A percentile compares a stretch with the other conserved stretches of the same genome.
These are phyloP conservation scores for Gallinago undulata DNA, from an alignment of 2,113 vertebrate species.

Conservation along the genomic window DNA sequence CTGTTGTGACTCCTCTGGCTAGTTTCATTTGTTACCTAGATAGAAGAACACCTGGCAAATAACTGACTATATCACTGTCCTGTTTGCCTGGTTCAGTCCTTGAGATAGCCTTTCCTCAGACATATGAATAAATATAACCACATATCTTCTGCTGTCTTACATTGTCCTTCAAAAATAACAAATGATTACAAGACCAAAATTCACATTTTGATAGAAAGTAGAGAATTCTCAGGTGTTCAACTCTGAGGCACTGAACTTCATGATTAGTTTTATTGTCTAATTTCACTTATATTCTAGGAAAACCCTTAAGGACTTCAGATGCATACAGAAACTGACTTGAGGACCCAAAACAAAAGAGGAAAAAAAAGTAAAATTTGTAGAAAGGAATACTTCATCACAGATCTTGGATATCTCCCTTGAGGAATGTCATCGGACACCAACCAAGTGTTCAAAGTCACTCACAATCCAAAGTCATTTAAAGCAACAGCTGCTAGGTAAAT, in stretches of 20 bases:
- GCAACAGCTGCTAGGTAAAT: background rate
- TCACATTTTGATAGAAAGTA: background rate
- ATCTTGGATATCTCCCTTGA: background rate
- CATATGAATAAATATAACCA: background rate
- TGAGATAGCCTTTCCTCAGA: background rate
- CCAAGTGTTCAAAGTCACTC: background rate
- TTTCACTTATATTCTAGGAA: background rate
- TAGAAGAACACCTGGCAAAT: background rate
- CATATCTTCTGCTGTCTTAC: background rate
- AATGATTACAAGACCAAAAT: background rate
- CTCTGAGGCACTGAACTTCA: background rate
- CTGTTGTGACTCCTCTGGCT: background rate
- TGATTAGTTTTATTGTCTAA: conserved; percentile 1
- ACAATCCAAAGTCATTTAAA: background rate
- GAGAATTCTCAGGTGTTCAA: background rate
- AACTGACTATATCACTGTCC: background rate
- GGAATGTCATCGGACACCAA: background rate
- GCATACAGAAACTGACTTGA: background rate
- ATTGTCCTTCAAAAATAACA: background rate
- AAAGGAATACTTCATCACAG: background rate
- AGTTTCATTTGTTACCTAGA: background rate
- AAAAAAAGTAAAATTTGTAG: background rate
- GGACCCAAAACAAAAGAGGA: background rate
- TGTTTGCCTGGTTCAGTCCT: background rate
- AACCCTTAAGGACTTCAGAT: background rate